Conservation (phyloP, 2,113 vertebrate species). For the Caranx melampygus region DNA sequence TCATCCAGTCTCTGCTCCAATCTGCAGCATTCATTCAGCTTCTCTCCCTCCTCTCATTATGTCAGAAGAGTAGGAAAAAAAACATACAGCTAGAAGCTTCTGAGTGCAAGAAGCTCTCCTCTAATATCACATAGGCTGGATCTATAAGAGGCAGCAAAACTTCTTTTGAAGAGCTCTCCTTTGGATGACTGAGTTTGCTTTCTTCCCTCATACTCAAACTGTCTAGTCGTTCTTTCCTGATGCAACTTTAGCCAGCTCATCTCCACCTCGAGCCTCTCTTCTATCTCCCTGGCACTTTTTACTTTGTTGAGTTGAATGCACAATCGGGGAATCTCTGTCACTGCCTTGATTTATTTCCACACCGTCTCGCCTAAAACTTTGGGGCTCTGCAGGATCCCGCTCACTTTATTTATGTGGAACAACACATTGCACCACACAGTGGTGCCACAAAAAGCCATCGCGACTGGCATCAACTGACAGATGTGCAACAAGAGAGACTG, state of each 20-base stretch:
- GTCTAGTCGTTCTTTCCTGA: no score
- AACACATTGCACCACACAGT: slow-evolving; percentile 12
- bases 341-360: background rate
- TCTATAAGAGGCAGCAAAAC: no score
- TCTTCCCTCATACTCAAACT: no score
- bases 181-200: no score
- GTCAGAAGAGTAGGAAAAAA: background rate
- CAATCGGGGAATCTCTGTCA: no score
- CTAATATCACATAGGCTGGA: no score
- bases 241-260: no score
- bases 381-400: background rate
- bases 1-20: background rate
- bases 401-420: background rate
- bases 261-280: no score
- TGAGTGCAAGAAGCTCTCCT: background rate
- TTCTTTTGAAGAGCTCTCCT: no score
- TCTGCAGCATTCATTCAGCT: background rate
- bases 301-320: no score
- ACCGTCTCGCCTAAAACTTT: background rate
- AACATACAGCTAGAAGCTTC: background rate
- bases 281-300: no score
- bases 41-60: background rate
- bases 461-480: background rate
- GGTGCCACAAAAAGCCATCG: background rate
- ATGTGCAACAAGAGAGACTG: background rate